Conservation (phyloP, 2,888 invertebrate species). For the Drosophila greeni region DNA sequence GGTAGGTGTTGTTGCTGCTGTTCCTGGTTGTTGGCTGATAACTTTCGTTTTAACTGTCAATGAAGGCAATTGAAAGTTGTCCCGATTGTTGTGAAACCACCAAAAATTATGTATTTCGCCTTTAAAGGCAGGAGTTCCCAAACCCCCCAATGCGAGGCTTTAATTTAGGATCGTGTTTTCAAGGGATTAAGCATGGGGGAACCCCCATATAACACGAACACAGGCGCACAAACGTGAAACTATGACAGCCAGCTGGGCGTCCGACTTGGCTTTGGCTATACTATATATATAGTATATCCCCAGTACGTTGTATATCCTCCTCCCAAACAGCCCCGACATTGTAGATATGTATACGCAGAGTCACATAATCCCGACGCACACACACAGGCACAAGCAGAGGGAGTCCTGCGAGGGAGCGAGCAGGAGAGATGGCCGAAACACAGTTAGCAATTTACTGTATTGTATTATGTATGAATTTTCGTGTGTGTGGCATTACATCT, state of each 20-base stretch:
- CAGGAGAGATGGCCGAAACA: conserved; percentile 26
- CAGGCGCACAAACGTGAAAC: conserved; percentile 42
- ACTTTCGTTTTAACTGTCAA: conserved; percentile 55
- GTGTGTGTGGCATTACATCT: conserved; percentile 37
- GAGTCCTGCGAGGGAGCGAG: conserved; percentile 15
- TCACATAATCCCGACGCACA: conserved; percentile 59
- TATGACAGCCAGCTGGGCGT: conserved; percentile 64
- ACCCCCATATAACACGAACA: conserved; percentile 9
- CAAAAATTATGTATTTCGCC: not conserved
- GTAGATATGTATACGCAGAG: conserved; percentile 34
- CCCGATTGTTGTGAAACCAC: conserved; percentile 31
- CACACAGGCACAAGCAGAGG: conserved; percentile 21
- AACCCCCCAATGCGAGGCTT: not conserved
- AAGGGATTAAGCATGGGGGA: conserved; percentile 2
- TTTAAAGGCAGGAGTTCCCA: conserved; percentile 11
- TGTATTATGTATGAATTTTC: conserved; percentile 40
- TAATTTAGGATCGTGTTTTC: not conserved
- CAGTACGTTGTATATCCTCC: conserved; percentile 4
- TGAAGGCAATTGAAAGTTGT: conserved; percentile 53
- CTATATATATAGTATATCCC: conserved; percentile 17
- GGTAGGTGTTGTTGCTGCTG: conserved; percentile 5
- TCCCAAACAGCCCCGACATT: conserved; percentile 14
- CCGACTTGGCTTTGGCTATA: conserved; percentile 35
- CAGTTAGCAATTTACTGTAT: conserved; percentile 42
- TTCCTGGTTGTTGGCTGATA: conserved; percentile 45